Base-by-base conservation (phyloP, 2,888 invertebrate genomes). In the Hipparchia semele region DNA sequence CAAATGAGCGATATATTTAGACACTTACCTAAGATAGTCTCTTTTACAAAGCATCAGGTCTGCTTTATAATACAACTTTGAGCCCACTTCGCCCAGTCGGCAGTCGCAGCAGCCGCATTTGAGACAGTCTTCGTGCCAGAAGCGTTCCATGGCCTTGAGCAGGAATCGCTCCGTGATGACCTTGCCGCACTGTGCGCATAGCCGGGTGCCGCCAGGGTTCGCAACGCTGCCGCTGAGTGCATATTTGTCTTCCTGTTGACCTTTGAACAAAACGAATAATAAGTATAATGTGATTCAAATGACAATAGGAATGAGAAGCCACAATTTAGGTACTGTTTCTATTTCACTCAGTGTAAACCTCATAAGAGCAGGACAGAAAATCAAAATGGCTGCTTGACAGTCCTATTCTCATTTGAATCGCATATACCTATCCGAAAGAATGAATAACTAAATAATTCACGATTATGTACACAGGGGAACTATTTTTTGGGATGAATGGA, bases 61-160 rank as follows among this genome's bases (percentile, higher is more conserved):
- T 59, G 98, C 98, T 90, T 98, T 98, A 81, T 97, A 97, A 92
- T 97, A 98, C 68, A 98, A 95, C 78, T 98, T 98, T 71, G 98
- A 97, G 76, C 98, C 98, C 59, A 98, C 98, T 90, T 98, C 98
- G 1, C 98, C 98, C n/a, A 98, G 95, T 69, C 98, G 95, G 88
- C 98, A 98, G 90, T 98, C 98, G 86, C 98, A 98, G 91, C 98
- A 98, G 75, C 98, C 97, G 85, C 98, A 98, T 86, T 98, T 98
- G 78, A 98, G 95, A 84, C 98, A 98, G 91, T 98, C 98, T 82
- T 98, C 98, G 92, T 98, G 98, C 98, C 98, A 98, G 91, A 96
- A 97, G 86, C 98, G 95, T 87, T 98, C 98, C 91, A 98, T 94
- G 0, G 98, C 98, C 86, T 97, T 97, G 80, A 98, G 95, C 62